These are phyloP conservation scores for Synergus gifuensis DNA, from an alignment of 2,888 invertebrate genomes.

Conservation along the genomic window DNA sequence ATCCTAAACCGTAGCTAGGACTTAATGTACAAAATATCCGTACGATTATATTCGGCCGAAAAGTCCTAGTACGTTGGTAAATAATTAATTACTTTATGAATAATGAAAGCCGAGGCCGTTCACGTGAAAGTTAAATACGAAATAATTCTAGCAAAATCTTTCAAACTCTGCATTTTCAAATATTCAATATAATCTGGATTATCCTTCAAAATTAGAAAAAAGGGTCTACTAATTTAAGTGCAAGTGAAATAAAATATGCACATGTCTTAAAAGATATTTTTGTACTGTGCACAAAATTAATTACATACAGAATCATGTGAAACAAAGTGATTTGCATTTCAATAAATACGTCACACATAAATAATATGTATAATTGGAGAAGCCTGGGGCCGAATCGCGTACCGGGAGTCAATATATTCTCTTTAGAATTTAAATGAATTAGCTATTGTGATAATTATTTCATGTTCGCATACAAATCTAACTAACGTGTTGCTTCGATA, in stretches of 20 bases:
- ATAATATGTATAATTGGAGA: conserved; percentile 7
- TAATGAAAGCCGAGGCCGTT: neutral
- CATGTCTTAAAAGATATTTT: neutral
- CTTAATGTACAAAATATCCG: too few relatives aligned
- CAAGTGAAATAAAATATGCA: neutral
- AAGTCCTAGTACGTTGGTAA: too few relatives aligned
- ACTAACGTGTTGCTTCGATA: conserved; percentile 4
- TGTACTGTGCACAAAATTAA: neutral
- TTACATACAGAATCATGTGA: neutral
- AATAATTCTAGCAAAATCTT: neutral
- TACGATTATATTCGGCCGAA: too few relatives aligned
- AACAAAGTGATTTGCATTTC: neutral
- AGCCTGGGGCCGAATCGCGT: neutral
- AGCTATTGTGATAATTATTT: conserved; percentile 28
- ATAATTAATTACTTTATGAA: neutral
- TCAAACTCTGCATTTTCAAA: neutral
- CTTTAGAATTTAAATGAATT: conserved; percentile 22
- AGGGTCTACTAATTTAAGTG: neutral
- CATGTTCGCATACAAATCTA: conserved; percentile 4
- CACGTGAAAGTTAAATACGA: neutral
- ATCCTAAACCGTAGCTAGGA: too few relatives aligned
- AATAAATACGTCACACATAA: neutral
- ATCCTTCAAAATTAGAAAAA: neutral
- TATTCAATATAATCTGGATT: neutral
- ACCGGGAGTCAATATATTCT: conserved; percentile 13